phyloP scores from a whole-genome alignment of 2,888 invertebrate genomes.

The Vandiemenella viatica region DNA sequence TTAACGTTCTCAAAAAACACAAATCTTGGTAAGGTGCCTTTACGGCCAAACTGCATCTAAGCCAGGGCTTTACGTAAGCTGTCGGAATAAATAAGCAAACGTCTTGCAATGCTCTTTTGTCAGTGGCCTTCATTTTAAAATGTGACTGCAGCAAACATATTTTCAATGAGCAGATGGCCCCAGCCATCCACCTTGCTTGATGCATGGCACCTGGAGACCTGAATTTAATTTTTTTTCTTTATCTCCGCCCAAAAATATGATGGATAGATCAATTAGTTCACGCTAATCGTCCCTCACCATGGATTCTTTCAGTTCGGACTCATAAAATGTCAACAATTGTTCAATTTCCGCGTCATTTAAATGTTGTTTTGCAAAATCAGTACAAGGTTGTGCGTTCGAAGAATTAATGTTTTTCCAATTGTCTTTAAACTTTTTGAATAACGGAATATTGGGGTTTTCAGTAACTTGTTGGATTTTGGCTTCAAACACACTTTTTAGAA shows the following conservation, averaged over 20 bases:
- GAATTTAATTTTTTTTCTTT: neutral
- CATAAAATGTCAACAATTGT: neutral
- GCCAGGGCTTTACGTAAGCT: no score
- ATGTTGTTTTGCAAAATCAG: neutral
- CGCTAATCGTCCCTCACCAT: neutral
- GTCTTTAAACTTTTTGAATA: slow-evolving; percentile 18
- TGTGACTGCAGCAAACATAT: neutral
- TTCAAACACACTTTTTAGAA: slow-evolving; percentile 17
- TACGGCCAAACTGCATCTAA: neutral
- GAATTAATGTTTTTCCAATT: slow-evolving; percentile 8
- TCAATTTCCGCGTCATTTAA: neutral
- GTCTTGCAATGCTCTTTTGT: neutral
- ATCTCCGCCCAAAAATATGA: neutral
- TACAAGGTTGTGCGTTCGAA: neutral
- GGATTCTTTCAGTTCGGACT: neutral
- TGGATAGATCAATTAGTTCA: neutral
- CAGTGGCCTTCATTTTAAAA: neutral
- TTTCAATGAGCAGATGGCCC: neutral
- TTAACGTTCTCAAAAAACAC: neutral
- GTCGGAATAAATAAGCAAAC: slow-evolving; percentile 1
- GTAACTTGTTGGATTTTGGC: slow-evolving; percentile 17
- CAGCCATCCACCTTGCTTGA: neutral
- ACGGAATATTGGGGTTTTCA: slow-evolving; percentile 20
- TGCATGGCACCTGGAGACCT: neutral
- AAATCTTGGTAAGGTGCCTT: neutral